Conservation (phyloP, 2,888 invertebrate species). For the Acanthosepion esculentum region DNA sequence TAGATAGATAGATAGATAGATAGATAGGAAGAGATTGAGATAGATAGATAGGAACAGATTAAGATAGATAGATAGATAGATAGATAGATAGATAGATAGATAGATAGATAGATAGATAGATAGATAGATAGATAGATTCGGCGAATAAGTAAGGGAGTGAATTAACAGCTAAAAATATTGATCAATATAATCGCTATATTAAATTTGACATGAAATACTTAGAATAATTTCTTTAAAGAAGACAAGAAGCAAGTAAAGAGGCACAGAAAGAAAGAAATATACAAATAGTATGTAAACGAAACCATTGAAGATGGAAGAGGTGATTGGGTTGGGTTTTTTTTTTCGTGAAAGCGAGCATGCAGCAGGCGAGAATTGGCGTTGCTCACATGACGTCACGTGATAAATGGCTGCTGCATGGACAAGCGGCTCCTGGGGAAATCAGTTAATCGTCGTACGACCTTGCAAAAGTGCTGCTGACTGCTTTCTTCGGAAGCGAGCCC, state of each 20-base stretch:
- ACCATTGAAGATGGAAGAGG: neutral
- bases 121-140: too few species aligned
- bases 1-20: too few species aligned
- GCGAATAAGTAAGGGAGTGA: neutral
- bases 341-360: neutral
- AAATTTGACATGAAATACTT: slow-evolving; percentile 13
- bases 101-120: too few species aligned
- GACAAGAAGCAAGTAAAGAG: neutral
- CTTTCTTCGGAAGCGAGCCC: neutral
- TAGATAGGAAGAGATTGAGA: too few species aligned
- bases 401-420: neutral
- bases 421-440: slow-evolving; percentile 9
- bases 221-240: neutral
- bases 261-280: neutral
- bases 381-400: slow-evolving; percentile 9
- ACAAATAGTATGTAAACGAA: neutral
- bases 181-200: neutral
- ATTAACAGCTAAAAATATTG: neutral
- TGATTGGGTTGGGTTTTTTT: neutral
- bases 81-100: too few species aligned
- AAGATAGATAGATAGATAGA: too few species aligned
- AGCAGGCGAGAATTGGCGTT: slow-evolving; percentile 33
- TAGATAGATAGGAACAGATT: too few species aligned
- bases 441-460: neutral
- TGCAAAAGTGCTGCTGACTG: slow-evolving; percentile 8